Conservation (phyloP, 1,140 invertebrate genomes). For the Heliconius nattereri region DNA sequence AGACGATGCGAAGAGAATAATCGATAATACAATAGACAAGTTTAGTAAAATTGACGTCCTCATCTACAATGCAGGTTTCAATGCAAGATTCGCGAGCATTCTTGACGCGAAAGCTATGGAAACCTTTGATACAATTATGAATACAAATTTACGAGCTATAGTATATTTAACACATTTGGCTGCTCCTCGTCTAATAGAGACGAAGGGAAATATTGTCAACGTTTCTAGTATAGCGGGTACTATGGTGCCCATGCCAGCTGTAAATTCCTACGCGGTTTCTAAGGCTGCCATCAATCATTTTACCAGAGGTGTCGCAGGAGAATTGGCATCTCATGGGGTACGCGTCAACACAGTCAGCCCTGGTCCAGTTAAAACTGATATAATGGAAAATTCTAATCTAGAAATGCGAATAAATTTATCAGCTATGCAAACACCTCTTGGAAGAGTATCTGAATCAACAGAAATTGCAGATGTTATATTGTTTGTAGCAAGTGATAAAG, state of each 20-base stretch:
- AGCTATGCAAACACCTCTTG: background rate
- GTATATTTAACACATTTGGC: conserved; percentile 33
- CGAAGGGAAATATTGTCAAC: conserved; percentile 43
- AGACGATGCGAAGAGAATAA: conserved; percentile 82
- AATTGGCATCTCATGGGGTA: conserved; percentile 34
- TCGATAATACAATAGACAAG: conserved; percentile 72
- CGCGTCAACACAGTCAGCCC: conserved; percentile 37
- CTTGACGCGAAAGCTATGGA: conserved; percentile 14
- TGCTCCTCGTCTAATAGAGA: conserved; percentile 33
- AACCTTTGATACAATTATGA: conserved; percentile 32
- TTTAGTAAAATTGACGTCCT: conserved; percentile 48
- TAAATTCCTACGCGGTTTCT: background rate
- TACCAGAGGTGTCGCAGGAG: conserved; percentile 15
- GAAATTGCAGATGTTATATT: conserved; percentile 31
- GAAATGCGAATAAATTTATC: background rate
- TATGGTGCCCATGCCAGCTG: background rate
- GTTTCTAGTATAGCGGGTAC: conserved; percentile 36
- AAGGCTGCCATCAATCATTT: conserved; percentile 38
- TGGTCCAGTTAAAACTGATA: conserved; percentile 33
- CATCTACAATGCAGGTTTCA: conserved; percentile 1
- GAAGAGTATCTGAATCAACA: conserved; percentile 22
- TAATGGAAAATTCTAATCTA: conserved; percentile 15
- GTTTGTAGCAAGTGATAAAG: conserved; percentile 31
- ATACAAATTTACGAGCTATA: conserved; percentile 29
- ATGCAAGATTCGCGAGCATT: background rate